Conservation (phyloP, 2,888 invertebrate genomes). For the Platycheirus rosarum region DNA sequence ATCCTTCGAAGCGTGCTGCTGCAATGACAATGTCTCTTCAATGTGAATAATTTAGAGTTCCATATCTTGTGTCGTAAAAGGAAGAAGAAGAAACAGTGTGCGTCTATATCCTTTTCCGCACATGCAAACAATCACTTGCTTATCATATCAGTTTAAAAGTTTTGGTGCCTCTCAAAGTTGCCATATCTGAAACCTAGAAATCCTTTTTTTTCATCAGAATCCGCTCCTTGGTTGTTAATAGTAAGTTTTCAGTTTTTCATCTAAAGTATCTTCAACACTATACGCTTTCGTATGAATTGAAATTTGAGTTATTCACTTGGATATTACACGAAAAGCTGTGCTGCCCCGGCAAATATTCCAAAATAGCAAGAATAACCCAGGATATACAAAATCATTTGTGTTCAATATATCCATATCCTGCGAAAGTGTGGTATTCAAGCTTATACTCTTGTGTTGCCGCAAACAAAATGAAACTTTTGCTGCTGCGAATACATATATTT, state of each 20-base stretch:
- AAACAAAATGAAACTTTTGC: conserved; percentile 51
- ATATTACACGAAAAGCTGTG: conserved; percentile 48
- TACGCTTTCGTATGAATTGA: conserved; percentile 21
- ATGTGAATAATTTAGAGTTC: conserved; percentile 69
- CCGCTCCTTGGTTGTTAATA: conserved; percentile 42
- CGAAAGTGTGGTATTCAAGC: conserved; percentile 23
- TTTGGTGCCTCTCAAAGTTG: conserved; percentile 8
- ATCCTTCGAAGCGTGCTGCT: conserved; percentile 36
- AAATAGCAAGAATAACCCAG: conserved; percentile 10
- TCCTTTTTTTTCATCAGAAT: conserved; percentile 5
- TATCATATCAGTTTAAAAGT: conserved; percentile 55
- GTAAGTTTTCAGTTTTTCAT: conserved; percentile 33
- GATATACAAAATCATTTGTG: conserved; percentile 21
- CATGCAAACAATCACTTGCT: conserved; percentile 66
- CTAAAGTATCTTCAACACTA: conserved; percentile 17
- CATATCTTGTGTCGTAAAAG: not conserved
- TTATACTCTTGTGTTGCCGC: conserved; percentile 14
- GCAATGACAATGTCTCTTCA: conserved; percentile 51
- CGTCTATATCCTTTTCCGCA: conserved; percentile 15
- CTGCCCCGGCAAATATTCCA: conserved; percentile 14
- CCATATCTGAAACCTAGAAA: conserved; percentile 1
- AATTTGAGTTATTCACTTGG: conserved; percentile 65
- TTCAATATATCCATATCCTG: conserved; percentile 25
- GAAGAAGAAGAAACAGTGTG: conserved; percentile 45
- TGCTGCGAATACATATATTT: conserved; percentile 15